phyloP scores from a whole-genome alignment of 2,888 invertebrate species.

The Zonitis immaculata region DNA sequence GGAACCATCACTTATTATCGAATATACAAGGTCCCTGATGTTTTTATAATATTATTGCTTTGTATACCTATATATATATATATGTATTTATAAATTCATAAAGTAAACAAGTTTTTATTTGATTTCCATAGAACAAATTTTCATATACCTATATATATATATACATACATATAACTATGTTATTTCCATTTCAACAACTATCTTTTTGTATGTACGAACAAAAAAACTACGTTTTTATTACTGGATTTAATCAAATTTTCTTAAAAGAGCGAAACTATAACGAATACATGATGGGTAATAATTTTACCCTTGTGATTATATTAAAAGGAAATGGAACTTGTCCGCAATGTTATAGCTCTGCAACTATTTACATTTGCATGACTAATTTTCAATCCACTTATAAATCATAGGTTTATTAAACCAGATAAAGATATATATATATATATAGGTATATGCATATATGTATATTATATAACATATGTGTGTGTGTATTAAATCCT shows the following conservation, averaged over 20 bases:
- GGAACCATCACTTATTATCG: slow-evolving; percentile 1
- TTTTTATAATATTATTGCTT: background rate
- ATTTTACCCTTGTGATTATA: background rate
- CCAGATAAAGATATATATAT: background rate
- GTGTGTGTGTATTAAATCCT: no score
- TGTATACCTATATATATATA: no score
- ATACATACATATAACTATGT: background rate
- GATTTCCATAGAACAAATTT: background rate
- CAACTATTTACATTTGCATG: slow-evolving; percentile 16
- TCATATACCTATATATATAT: no score
- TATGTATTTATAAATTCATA: slow-evolving; percentile 2
- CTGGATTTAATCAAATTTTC: background rate
- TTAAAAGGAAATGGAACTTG: slow-evolving; percentile 1
- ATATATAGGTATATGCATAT: no score
- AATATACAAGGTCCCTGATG: background rate
- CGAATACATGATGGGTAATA: background rate
- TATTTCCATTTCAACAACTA: background rate
- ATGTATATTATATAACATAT: no score
- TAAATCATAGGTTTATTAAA: slow-evolving; percentile 11
- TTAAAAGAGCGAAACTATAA: background rate
- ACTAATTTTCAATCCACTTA: slow-evolving; percentile 18
- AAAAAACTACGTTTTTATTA: no score
- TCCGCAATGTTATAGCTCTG: background rate
- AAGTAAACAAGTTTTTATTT: slow-evolving; percentile 1
- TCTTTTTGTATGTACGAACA: no score